A percentile compares a stretch with the other conserved stretches of the same genome.
phyloP scores from a whole-genome alignment of 1,140 invertebrate genomes.

The Samia ricini region DNA sequence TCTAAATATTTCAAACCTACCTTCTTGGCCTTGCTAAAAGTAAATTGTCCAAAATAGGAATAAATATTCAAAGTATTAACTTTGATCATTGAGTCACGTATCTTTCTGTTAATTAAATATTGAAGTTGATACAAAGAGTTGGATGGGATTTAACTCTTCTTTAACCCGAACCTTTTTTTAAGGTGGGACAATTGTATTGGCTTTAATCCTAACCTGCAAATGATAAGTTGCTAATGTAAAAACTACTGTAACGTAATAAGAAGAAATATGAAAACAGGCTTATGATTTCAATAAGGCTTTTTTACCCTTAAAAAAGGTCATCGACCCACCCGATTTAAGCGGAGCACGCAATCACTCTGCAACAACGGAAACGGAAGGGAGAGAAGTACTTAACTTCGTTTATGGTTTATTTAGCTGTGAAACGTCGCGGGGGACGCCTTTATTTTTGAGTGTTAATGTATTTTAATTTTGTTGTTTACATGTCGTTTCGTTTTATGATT shows the following conservation, averaged over 20 bases:
- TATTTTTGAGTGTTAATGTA: background rate
- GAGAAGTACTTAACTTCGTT: slow-evolving; percentile 6
- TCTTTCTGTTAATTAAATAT: too few relatives aligned
- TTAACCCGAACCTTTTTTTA: too few relatives aligned
- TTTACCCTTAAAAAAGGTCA: background rate
- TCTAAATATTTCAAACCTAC: too few relatives aligned
- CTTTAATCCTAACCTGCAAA: too few relatives aligned
- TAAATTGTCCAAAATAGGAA: too few relatives aligned
- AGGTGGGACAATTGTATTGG: too few relatives aligned
- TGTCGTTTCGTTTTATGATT: background rate
- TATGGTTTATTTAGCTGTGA: slow-evolving; percentile 7
- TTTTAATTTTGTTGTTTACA: background rate
- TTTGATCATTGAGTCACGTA: too few relatives aligned
- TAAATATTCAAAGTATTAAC: too few relatives aligned
- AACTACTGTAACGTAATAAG: background rate
- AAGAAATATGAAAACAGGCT: background rate
- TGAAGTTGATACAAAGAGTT: too few relatives aligned
- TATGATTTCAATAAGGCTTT: background rate
- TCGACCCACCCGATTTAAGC: background rate
- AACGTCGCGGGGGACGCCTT: background rate
- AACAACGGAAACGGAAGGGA: slow-evolving; percentile 2
- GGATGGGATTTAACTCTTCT: too few relatives aligned
- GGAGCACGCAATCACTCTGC: slow-evolving; percentile 7
- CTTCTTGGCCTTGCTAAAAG: too few relatives aligned
- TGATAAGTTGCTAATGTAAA: background rate